Evolutionary conservation across 2,888 invertebrate species (phyloP), one percentile per base, ranked within the genome.

Genomic region (Ptychoptera albimana): DNA sequence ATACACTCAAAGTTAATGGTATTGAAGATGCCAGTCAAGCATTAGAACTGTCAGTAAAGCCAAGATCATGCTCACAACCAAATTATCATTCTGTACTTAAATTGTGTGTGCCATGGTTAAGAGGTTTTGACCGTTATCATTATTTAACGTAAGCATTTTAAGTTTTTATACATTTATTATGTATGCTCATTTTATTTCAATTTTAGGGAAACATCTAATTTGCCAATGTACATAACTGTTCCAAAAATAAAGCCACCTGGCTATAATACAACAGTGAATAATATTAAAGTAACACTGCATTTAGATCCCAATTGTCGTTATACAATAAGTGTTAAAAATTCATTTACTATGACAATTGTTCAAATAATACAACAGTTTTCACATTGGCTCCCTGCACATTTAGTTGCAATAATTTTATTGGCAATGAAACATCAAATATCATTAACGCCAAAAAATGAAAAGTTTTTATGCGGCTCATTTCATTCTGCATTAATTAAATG

Each of bases 261-360:
- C 16, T 66, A 67, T 29, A 58, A 63, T 47, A 56, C 57, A 37
- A 54, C 61, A 1, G 59, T 66, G 8, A 54, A 65, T 47, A 61
- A 67, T 1, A 72, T 75, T 1, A 66, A 64, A 51, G 59, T 85
- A 4, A 72, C 71, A 42, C 54, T 86, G 13, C 69, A 75, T 42
- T 63, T 84, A 51, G 82, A 84, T 58, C 79, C 84, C 6, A 66
- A 70, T 36, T 86, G 85, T 56, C 71, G 71, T n/a, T 85, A 78
- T 56, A 69, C 66, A 43, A 68, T 82, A 36, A 76, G 75, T n/a
- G 78, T 79, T 64, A 59, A 73, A 46, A 60, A 71, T 43, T 74
- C 77, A 0, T 64, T 75, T 60, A 67, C 73, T 46, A 71, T 72
- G 43, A 70, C 72, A 1, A 56, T 80, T 8, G 75, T 74, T 0